Percentiles rank a stretch among this genome's conserved stretches.
These are phyloP conservation scores for Ondatra zibethicus DNA, from an alignment of 2,113 vertebrate genomes.

Conservation along the genomic window DNA sequence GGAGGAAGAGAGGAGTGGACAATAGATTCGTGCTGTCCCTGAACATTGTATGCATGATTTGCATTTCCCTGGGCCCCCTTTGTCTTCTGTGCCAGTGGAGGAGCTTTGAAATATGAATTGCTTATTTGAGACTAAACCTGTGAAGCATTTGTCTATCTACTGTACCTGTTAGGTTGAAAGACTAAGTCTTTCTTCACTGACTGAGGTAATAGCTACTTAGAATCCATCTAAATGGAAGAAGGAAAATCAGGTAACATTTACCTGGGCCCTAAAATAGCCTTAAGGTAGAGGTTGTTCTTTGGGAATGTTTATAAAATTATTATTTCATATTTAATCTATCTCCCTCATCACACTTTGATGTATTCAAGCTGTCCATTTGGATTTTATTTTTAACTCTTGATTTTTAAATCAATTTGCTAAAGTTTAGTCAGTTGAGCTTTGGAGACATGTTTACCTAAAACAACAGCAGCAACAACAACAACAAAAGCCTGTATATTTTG, in stretches of 20 bases:
- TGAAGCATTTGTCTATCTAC: background rate
- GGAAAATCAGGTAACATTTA: background rate
- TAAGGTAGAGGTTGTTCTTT: background rate
- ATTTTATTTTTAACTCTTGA: slow-evolving; percentile 26
- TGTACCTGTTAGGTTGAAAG: background rate
- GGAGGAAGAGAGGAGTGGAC: too few species aligned
- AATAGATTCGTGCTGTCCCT: background rate
- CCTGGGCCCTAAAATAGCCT: background rate
- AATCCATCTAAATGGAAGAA: background rate
- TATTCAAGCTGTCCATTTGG: background rate
- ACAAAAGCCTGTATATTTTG: background rate
- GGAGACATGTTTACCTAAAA: background rate
- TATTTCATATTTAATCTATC: background rate
- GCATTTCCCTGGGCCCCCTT: background rate
- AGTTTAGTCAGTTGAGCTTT: background rate
- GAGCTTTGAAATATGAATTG: background rate
- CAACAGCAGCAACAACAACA: background rate
- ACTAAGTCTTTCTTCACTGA: background rate
- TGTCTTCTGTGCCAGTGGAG: background rate
- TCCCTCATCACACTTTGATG: background rate
- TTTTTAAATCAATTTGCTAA: background rate
- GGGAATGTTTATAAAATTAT: background rate
- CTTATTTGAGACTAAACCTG: background rate
- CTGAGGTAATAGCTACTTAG: background rate
- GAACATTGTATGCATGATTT: fast-evolving